Conservation (phyloP, 2,888 invertebrate genomes). For the Chrysolina haemoptera region DNA sequence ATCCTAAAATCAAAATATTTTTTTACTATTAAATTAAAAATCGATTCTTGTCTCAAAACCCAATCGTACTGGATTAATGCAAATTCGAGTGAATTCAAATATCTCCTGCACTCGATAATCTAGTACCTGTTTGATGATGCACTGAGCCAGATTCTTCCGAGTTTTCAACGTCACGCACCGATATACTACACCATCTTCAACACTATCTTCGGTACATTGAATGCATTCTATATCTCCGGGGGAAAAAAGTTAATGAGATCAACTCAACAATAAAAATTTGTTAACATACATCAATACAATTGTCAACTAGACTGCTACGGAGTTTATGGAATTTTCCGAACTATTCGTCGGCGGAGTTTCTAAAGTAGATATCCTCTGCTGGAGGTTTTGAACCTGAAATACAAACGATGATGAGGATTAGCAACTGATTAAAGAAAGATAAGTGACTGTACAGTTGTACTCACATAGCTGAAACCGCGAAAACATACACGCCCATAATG, state of each 20-base stretch:
- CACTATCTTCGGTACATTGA: conserved; percentile 47
- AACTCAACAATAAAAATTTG: conserved; percentile 38
- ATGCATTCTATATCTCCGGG: conserved; percentile 38
- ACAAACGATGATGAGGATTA: conserved; percentile 5
- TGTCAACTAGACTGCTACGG: conserved; percentile 61
- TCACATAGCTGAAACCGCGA: too few relatives aligned
- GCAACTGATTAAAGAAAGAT: not conserved
- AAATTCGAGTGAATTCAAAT: too few relatives aligned
- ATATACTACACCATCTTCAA: conserved; percentile 19
- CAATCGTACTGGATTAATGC: too few relatives aligned
- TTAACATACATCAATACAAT: conserved; percentile 28
- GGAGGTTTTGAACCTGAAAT: conserved; percentile 70
- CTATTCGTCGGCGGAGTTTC: conserved; percentile 68
- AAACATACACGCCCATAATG: too few relatives aligned
- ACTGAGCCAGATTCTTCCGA: not conserved
- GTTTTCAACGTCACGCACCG: conserved; percentile 21
- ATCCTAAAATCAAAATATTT: too few relatives aligned
- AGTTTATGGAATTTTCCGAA: conserved; percentile 66
- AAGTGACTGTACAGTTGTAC: too few relatives aligned
- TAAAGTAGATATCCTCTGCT: conserved; percentile 70
- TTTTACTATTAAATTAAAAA: too few relatives aligned
- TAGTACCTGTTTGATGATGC: too few relatives aligned
- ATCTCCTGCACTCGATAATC: too few relatives aligned
- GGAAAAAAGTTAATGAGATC: conserved; percentile 40
- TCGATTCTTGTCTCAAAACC: too few relatives aligned